Percentiles rank a stretch among this genome's conserved stretches.
These are phyloP conservation scores for Bombylius discolor DNA, from an alignment of 2,888 invertebrate species.

Conservation along the genomic window DNA sequence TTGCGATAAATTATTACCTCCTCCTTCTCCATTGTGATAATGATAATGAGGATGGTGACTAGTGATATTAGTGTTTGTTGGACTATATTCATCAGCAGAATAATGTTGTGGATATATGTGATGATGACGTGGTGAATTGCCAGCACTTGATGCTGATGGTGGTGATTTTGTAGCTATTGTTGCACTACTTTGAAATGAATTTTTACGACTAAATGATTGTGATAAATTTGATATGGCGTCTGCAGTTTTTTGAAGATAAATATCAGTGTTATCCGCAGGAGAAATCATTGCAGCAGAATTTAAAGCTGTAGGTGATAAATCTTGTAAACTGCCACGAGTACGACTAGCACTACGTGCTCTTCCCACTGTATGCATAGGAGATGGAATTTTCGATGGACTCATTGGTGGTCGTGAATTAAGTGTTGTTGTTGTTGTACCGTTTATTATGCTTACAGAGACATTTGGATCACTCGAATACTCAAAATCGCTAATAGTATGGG, in stretches of 20 bases:
- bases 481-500: conserved; percentile 25
- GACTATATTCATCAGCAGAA: conserved; percentile 28
- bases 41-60: conserved; percentile 12
- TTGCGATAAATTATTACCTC: conserved; percentile 13
- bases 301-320: conserved; percentile 11
- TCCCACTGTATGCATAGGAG: conserved; percentile 55
- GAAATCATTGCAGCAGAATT: conserved; percentile 17
- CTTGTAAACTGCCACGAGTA: conserved; percentile 26
- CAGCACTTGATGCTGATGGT: conserved; percentile 2
- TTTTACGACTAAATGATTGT: conserved; percentile 31
- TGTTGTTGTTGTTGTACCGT: not conserved
- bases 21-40: conserved; percentile 2
- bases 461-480: conserved; percentile 34
- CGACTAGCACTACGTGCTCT: conserved; percentile 37
- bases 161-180: not conserved
- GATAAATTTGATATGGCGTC: conserved; percentile 29
- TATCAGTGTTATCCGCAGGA: conserved; percentile 37
- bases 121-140: conserved; percentile 12
- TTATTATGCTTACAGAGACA: conserved; percentile 1
- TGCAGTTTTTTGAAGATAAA: conserved; percentile 44
- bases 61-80: conserved; percentile 25
- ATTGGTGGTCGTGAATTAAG: conserved; percentile 25
- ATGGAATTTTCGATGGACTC: conserved; percentile 62
- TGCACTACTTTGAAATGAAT: conserved; percentile 28
- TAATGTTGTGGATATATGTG: conserved; percentile 17